Percentiles rank a stretch among this genome's conserved stretches.
Conservation (phyloP, 2,797 vertebrate genomes). For the Phaenicophaeus curvirostris region DNA sequence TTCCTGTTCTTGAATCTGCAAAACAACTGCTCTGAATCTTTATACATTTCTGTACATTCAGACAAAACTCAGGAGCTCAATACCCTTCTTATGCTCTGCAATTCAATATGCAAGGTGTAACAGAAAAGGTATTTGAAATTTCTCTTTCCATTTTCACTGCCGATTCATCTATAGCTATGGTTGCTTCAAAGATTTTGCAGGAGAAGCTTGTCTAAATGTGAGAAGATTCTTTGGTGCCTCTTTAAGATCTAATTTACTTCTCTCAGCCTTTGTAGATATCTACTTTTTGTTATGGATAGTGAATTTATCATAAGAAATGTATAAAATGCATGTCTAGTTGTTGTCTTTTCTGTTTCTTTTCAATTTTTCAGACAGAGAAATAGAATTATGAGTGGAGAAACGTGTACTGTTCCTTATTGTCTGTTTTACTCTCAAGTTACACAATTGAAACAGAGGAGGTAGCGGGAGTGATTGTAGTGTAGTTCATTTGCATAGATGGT, state of each 20-base stretch:
- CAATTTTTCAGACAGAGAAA: not conserved
- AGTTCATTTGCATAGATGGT: not conserved
- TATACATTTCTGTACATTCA: not conserved
- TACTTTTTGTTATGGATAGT: not conserved
- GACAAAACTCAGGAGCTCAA: not conserved
- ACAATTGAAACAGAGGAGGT: not conserved
- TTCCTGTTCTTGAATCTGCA: conserved; percentile 58
- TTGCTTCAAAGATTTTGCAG: not conserved
- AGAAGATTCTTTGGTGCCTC: not conserved
- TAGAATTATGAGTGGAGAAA: not conserved
- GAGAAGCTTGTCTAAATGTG: not conserved
- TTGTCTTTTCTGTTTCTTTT: not conserved
- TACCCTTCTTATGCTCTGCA: not conserved
- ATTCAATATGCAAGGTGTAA: not conserved
- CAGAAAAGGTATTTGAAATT: conserved; percentile 45
- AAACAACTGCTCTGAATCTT: conserved; percentile 20
- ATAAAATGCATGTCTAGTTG: not conserved
- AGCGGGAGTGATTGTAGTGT: not conserved
- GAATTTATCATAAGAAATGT: not conserved
- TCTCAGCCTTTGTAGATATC: not conserved
- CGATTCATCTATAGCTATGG: not conserved
- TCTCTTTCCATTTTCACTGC: not conserved
- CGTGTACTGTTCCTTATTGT: not conserved
- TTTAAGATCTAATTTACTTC: not conserved
- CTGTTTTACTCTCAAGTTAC: not conserved